These are phyloP conservation scores for Notolabrus celidotus DNA, from an alignment of 2,797 vertebrate genomes.

Conservation along the genomic window DNA sequence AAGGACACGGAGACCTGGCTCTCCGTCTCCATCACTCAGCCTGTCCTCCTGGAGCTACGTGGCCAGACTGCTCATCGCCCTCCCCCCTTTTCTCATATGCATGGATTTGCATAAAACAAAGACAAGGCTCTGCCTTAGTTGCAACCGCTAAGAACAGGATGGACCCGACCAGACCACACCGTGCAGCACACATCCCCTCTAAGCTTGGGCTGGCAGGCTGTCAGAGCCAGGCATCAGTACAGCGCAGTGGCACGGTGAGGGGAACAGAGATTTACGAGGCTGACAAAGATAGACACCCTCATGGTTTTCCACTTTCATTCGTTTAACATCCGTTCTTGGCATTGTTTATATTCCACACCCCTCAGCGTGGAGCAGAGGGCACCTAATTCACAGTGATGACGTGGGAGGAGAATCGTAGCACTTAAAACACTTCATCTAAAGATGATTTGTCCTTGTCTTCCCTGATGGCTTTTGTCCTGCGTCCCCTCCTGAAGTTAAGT, in stretches of 20 bases:
- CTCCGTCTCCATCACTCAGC: slow-evolving; percentile 80
- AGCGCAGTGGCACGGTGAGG: slow-evolving; percentile 33
- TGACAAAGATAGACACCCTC: slow-evolving; percentile 77
- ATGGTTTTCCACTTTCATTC: slow-evolving; percentile 83
- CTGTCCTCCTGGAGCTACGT: slow-evolving; percentile 81
- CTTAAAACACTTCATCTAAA: slow-evolving; percentile 86
- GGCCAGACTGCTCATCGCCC: slow-evolving; percentile 78
- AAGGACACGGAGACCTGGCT: slow-evolving; percentile 81
- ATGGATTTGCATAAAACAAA: slow-evolving; percentile 84
- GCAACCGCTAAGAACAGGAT: slow-evolving; percentile 51
- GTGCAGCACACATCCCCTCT: slow-evolving; percentile 28
- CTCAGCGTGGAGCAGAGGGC: slow-evolving; percentile 71
- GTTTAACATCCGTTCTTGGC: slow-evolving; percentile 73
- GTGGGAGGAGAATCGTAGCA: slow-evolving; percentile 77
- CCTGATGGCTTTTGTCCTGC: slow-evolving; percentile 81
- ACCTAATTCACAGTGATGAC: slow-evolving; percentile 79
- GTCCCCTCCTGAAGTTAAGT: slow-evolving; percentile 79
- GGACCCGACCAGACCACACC: slow-evolving; percentile 50
- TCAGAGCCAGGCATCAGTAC: slow-evolving; percentile 64
- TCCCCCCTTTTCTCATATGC: slow-evolving; percentile 61
- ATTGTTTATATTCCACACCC: slow-evolving; percentile 81
- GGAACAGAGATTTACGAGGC: slow-evolving; percentile 75
- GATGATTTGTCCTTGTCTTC: slow-evolving; percentile 87
- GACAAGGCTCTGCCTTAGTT: slow-evolving; percentile 63
- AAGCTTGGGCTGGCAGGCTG: slow-evolving; percentile 65